Evolutionary conservation across 2,797 vertebrate genomes (phyloP).

Genomic region (Pogoniulus pusillus): DNA sequence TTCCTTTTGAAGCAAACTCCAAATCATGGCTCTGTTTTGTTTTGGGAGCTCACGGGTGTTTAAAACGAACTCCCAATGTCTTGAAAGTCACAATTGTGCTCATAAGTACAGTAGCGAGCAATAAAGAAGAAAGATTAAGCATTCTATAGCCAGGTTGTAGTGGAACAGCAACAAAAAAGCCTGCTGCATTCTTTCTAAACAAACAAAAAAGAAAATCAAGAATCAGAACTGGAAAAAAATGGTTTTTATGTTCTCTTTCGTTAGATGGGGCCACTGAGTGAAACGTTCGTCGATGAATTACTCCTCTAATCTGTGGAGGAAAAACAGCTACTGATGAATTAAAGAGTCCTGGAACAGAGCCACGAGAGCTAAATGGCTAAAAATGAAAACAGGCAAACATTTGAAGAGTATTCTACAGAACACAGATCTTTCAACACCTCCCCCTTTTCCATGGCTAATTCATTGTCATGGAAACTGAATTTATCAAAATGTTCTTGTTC

Average conservation of each 20-base stretch:
- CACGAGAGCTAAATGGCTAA: slow-evolving; percentile 80
- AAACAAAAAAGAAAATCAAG: slow-evolving; percentile 66
- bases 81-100: slow-evolving; percentile 53
- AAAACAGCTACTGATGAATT: slow-evolving; percentile 78
- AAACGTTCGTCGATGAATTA: slow-evolving; percentile 80
- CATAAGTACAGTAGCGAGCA: slow-evolving; percentile 37
- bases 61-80: slow-evolving; percentile 39
- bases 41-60: slow-evolving; percentile 46
- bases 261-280: slow-evolving; percentile 74
- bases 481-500: slow-evolving; percentile 80
- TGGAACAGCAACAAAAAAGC: neutral
- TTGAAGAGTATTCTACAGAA: slow-evolving; percentile 76
- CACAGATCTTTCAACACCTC: slow-evolving; percentile 76
- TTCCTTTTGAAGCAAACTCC: slow-evolving; percentile 33
- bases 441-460: slow-evolving; percentile 77
- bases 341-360: slow-evolving; percentile 76
- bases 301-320: slow-evolving; percentile 77
- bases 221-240: slow-evolving; percentile 72
- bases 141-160: slow-evolving; percentile 35
- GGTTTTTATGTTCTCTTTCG: slow-evolving; percentile 74
- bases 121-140: slow-evolving; percentile 66
- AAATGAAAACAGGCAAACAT: slow-evolving; percentile 81
- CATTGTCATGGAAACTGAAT: slow-evolving; percentile 84
- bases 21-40: slow-evolving; percentile 13
- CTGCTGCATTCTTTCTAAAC: slow-evolving; percentile 64